These are phyloP conservation scores for Tinea pellionella DNA, from an alignment of 2,888 invertebrate species.

Conservation along the genomic window DNA sequence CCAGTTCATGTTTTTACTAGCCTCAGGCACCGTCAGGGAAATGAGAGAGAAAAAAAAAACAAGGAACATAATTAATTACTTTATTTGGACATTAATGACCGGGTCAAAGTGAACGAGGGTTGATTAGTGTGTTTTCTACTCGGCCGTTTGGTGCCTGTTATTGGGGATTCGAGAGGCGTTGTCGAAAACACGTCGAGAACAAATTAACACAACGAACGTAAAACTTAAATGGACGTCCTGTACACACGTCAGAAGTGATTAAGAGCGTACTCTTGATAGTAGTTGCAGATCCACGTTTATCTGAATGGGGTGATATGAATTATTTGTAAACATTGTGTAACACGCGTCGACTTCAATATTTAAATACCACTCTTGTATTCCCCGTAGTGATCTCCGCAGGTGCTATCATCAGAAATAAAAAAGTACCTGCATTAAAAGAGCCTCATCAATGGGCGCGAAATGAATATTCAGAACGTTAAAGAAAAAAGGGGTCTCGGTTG, in stretches of 20 bases:
- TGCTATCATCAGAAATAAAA: neutral
- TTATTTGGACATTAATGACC: slow-evolving; percentile 67
- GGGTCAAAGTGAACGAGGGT: slow-evolving; percentile 54
- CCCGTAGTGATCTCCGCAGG: neutral
- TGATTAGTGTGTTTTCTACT: slow-evolving; percentile 48
- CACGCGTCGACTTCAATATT: slow-evolving; percentile 10
- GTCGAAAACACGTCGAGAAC: slow-evolving; percentile 13
- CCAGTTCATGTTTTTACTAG: slow-evolving; percentile 15
- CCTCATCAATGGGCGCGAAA: slow-evolving; percentile 27
- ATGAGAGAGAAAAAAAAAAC: slow-evolving; percentile 59
- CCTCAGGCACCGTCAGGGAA: slow-evolving; percentile 45
- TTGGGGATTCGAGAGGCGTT: slow-evolving; percentile 21
- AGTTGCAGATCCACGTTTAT: neutral
- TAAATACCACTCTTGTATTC: slow-evolving; percentile 6
- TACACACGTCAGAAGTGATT: slow-evolving; percentile 4
- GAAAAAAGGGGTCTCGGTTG: slow-evolving; percentile 42
- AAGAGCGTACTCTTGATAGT: neutral
- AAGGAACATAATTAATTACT: slow-evolving; percentile 63
- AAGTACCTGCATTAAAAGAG: slow-evolving; percentile 1
- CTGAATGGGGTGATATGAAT: slow-evolving; percentile 21
- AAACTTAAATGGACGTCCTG: slow-evolving; percentile 12
- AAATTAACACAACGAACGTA: slow-evolving; percentile 13
- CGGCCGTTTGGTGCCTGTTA: slow-evolving; percentile 26
- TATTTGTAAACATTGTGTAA: slow-evolving; percentile 28
- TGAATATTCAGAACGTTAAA: slow-evolving; percentile 62